Percentiles rank a stretch among this genome's conserved stretches.
These are phyloP conservation scores for Hipposideros armiger DNA, from an alignment of 2,113 vertebrate species.

Conservation along the genomic window DNA sequence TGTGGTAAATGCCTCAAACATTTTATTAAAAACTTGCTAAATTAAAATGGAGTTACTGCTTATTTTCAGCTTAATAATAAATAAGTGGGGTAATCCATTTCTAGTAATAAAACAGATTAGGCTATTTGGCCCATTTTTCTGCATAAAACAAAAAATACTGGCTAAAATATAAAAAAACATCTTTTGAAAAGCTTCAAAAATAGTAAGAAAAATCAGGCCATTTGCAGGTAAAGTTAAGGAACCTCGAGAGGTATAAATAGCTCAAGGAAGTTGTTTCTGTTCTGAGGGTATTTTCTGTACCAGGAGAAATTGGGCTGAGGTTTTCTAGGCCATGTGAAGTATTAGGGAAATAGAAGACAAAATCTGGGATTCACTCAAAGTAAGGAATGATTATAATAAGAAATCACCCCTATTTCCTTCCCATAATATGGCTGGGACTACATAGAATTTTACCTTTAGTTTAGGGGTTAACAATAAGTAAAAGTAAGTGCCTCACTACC, in stretches of 20 bases:
- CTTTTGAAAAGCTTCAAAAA: background rate
- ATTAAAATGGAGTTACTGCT: background rate
- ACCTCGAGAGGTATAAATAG: background rate
- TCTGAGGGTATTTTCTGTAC: background rate
- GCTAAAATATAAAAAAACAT: background rate
- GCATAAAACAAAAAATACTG: background rate
- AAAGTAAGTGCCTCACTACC: background rate
- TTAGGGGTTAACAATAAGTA: background rate
- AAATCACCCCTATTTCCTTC: background rate
- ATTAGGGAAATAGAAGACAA: background rate
- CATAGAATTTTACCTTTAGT: background rate
- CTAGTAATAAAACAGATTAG: slow-evolving; percentile 37
- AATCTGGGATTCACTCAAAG: background rate
- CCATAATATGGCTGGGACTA: background rate
- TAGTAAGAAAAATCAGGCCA: background rate
- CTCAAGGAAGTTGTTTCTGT: background rate
- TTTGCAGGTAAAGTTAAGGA: background rate
- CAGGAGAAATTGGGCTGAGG: background rate
- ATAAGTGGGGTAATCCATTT: background rate
- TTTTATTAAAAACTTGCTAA: slow-evolving; percentile 42
- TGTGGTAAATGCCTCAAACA: background rate
- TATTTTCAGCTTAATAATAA: slow-evolving; percentile 52
- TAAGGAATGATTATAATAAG: background rate
- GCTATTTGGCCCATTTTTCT: background rate
- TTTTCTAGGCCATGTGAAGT: background rate